Evolutionary conservation across 2,797 vertebrate species (phyloP).

Genomic region (Adrianichthys oophorus): DNA sequence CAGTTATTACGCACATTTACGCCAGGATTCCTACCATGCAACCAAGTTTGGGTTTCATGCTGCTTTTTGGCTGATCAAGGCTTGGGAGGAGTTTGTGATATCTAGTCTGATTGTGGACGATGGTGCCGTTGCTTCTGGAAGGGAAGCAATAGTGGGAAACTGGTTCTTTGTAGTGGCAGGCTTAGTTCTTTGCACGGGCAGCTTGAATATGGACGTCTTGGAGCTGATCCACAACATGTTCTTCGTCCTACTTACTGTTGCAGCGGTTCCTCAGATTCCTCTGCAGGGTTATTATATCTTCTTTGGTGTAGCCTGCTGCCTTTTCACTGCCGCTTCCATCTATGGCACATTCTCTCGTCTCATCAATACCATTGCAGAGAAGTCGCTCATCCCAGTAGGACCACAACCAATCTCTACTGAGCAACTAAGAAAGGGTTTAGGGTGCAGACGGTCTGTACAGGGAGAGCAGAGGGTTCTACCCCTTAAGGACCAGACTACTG

Average conservation of each 20-base stretch:
- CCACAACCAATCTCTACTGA: conserved; percentile 75
- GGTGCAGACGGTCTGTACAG: conserved; percentile 4
- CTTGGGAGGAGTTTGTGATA: conserved; percentile 86
- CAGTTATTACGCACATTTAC: conserved; percentile 85
- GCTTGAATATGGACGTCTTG: conserved; percentile 80
- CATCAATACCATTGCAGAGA: conserved; percentile 88
- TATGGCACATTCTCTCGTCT: conserved; percentile 85
- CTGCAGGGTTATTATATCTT: conserved; percentile 70
- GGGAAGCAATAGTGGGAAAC: conserved; percentile 81
- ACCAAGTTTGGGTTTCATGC: conserved; percentile 86
- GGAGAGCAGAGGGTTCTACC: conserved; percentile 5
- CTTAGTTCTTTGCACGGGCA: conserved; percentile 77
- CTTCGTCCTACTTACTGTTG: conserved; percentile 80
- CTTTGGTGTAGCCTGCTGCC: conserved; percentile 81
- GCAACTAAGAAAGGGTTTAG: conserved; percentile 59
- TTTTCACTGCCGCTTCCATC: conserved; percentile 77
- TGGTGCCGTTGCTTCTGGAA: conserved; percentile 42
- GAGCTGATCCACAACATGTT: conserved; percentile 83
- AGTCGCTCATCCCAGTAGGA: conserved; percentile 83
- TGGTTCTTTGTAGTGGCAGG: conserved; percentile 85
- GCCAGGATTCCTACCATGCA: conserved; percentile 83
- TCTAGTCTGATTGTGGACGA: conserved; percentile 47
- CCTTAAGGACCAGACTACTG: conserved; percentile 65
- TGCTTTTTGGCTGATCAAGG: conserved; percentile 84
- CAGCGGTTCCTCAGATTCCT: conserved; percentile 83